A percentile compares a stretch with the other conserved stretches of the same genome.
These are phyloP conservation scores for Dione vanillae DNA, from an alignment of 2,888 invertebrate species.

Conservation along the genomic window DNA sequence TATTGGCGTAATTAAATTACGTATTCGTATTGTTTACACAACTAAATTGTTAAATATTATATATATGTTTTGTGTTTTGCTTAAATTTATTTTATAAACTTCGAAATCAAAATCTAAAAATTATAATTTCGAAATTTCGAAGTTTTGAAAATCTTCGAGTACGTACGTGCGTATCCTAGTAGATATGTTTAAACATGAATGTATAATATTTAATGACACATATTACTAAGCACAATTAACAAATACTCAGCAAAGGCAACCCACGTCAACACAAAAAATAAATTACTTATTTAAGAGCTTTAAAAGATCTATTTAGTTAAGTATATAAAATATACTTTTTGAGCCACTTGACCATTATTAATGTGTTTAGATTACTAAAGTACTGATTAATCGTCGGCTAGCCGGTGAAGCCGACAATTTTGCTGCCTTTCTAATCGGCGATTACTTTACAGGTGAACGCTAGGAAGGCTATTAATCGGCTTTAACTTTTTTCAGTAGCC, in stretches of 20 bases:
- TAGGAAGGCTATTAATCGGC: conserved; percentile 24
- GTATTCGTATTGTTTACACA: not conserved
- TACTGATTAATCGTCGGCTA: conserved; percentile 27
- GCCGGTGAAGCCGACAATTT: conserved; percentile 32
- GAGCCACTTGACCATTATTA: conserved; percentile 20
- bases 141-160: not conserved
- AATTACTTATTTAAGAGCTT: not conserved
- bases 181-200: not conserved
- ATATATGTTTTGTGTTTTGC: not conserved
- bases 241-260: not conserved
- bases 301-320: conserved; percentile 1
- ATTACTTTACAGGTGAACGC: conserved; percentile 27
- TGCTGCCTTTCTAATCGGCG: conserved; percentile 24
- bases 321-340: conserved; percentile 8
- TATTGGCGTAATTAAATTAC: not conserved
- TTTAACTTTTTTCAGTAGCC: conserved; percentile 21
- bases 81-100: not conserved
- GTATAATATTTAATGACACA: not conserved
- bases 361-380: conserved; percentile 28
- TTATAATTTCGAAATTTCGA: no score
- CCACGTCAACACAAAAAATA: not conserved
- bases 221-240: not conserved
- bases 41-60: not conserved
- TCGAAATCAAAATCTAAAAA: not conserved
- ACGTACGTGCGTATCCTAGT: not conserved